These are phyloP conservation scores for Notoglanidium macrostoma DNA, from an alignment of 2,797 vertebrate species.

Conservation along the genomic window DNA sequence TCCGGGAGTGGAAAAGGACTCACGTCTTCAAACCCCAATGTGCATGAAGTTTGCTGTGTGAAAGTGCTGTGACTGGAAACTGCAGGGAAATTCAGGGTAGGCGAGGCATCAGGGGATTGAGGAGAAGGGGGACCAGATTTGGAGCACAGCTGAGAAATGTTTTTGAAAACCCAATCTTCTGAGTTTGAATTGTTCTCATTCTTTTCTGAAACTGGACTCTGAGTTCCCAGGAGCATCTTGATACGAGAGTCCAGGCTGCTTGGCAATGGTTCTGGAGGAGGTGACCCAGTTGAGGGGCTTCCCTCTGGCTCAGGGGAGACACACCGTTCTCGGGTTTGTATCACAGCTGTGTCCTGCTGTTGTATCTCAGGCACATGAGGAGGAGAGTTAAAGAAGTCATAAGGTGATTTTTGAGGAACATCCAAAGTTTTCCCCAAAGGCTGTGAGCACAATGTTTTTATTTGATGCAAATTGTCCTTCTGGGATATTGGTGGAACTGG, in stretches of 20 bases:
- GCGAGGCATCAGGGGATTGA: conserved; percentile 26
- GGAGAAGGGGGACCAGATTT: conserved; percentile 65
- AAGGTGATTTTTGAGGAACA: conserved; percentile 17
- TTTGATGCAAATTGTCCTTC: neutral
- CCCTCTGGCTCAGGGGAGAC: conserved; percentile 20
- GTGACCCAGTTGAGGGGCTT: conserved; percentile 72
- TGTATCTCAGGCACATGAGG: neutral
- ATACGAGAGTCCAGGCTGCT: conserved; percentile 93
- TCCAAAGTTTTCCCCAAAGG: conserved; percentile 10
- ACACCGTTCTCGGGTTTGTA: conserved; percentile 73
- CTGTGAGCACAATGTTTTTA: neutral
- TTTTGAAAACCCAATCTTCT: conserved; percentile 55
- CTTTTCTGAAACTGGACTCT: conserved; percentile 76
- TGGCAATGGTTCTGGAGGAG: conserved; percentile 74
- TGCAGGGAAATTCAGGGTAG: conserved; percentile 58
- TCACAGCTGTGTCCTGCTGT: neutral
- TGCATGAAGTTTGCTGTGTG: conserved; percentile 15
- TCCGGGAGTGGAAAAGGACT: conserved; percentile 74
- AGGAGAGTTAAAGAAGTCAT: conserved; percentile 19
- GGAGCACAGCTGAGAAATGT: neutral
- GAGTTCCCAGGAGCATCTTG: conserved; percentile 89
- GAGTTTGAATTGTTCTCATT: conserved; percentile 75
- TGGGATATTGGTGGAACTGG: conserved; percentile 40
- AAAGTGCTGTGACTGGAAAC: neutral
- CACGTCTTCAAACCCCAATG: conserved; percentile 71